These are phyloP conservation scores for Monochamus saltuarius DNA, from an alignment of 1,140 invertebrate species.

Conservation along the genomic window DNA sequence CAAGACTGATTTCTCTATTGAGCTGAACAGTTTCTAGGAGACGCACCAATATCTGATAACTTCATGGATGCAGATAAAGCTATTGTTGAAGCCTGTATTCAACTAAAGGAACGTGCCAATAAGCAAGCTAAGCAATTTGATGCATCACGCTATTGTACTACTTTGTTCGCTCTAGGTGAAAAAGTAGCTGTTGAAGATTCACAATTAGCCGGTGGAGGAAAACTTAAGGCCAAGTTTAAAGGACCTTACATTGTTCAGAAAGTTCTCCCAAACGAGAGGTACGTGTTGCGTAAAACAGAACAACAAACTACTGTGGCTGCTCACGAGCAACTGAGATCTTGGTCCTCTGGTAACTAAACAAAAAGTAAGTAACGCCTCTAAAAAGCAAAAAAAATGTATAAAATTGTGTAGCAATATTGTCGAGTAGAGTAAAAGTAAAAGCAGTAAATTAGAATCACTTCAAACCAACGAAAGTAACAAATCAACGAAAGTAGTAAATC, in stretches of 20 bases:
- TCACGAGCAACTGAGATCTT: conserved; percentile 25
- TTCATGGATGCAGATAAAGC: conserved; percentile 23
- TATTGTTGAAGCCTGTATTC: conserved; percentile 12
- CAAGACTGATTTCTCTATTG: too few species aligned
- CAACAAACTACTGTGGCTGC: conserved; percentile 27
- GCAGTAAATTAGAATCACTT: too few species aligned
- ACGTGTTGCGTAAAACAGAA: conserved; percentile 19
- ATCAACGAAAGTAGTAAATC: too few species aligned
- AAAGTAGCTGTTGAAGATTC: conserved; percentile 27
- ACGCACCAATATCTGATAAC: too few species aligned
- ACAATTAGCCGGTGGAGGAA: conserved; percentile 30
- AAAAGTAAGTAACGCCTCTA: too few species aligned
- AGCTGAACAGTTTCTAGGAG: too few species aligned
- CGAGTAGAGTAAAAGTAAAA: too few species aligned
- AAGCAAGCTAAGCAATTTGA: conserved; percentile 14
- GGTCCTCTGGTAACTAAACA: too few species aligned
- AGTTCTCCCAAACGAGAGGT: conserved; percentile 27
- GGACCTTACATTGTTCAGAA: conserved; percentile 24
- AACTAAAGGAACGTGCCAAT: neutral
- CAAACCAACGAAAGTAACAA: too few species aligned
- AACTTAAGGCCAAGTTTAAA: conserved; percentile 22
- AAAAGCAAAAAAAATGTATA: too few species aligned
- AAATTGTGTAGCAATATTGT: too few species aligned
- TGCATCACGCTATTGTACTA: neutral
- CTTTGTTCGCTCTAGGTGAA: conserved; percentile 13